These are phyloP conservation scores for Hirundichthys speculiger DNA, from an alignment of 2,113 vertebrate genomes.

Conservation along the genomic window DNA sequence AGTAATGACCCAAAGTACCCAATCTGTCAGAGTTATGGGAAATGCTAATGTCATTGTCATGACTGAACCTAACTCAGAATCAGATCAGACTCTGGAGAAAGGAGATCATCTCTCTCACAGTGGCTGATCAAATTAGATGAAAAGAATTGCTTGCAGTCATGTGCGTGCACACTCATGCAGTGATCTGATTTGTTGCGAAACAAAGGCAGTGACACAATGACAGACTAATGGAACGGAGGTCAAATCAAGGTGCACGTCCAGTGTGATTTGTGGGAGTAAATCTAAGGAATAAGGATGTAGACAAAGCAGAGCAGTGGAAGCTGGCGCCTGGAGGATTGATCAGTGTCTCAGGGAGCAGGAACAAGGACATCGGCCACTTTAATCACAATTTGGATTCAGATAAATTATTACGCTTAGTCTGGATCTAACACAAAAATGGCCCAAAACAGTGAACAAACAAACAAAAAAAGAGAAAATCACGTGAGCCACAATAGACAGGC, in stretches of 20 bases:
- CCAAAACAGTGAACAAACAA: no score
- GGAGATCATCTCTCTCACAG: conserved; percentile 27
- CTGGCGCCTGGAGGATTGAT: conserved; percentile 71
- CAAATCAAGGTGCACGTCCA: conserved; percentile 54
- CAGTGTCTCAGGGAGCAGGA: conserved; percentile 40
- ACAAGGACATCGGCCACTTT: conserved; percentile 44
- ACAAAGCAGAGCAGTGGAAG: conserved; percentile 26
- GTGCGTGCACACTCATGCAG: not conserved
- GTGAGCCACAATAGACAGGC: no score
- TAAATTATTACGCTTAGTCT: not conserved
- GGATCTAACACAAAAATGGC: no score
- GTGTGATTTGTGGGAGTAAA: conserved; percentile 39
- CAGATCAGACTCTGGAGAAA: conserved; percentile 12
- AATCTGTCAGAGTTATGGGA: conserved; percentile 11
- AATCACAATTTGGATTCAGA: conserved; percentile 4
- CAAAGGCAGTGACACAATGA: conserved; percentile 31
- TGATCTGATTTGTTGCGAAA: conserved; percentile 51
- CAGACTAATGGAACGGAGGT: conserved; percentile 47
- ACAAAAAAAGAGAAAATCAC: no score
- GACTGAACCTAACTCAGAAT: conserved; percentile 28
- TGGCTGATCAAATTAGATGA: conserved; percentile 48
- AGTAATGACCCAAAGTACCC: conserved; percentile 3
- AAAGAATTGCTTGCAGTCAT: conserved; percentile 30
- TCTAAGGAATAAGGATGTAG: conserved; percentile 35
- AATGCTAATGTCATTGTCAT: conserved; percentile 9